Percentiles rank a stretch among this genome's conserved stretches.
phyloP scores from a whole-genome alignment of 1,140 invertebrate genomes.

The Drosophila tsacasi region DNA sequence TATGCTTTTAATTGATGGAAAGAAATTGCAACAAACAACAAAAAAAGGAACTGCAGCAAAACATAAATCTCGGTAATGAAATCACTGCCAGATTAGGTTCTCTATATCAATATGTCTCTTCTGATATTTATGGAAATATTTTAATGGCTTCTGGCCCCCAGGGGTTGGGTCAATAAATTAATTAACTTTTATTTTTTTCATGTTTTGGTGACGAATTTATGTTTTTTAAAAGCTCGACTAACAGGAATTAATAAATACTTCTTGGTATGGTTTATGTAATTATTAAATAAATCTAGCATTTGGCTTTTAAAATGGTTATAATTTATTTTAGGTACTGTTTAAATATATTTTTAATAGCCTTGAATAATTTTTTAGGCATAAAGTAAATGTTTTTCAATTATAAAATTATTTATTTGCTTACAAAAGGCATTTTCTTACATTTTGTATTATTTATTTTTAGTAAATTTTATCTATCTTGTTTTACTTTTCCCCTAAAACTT shows the following conservation, averaged over 20 bases:
- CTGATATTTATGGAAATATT: background rate
- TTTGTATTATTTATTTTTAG: background rate
- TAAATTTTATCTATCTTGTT: background rate
- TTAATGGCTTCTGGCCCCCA: background rate
- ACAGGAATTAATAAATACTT: background rate
- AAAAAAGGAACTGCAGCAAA: background rate
- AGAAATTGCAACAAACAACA: background rate
- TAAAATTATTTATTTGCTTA: background rate
- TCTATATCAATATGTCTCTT: slow-evolving; percentile 15
- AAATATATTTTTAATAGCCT: no score
- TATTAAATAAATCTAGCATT: background rate
- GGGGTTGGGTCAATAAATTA: background rate
- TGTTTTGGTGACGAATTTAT: background rate
- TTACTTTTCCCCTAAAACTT: no score
- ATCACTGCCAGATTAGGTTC: slow-evolving; percentile 40
- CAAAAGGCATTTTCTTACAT: background rate
- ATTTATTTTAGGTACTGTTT: no score
- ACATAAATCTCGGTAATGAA: slow-evolving; percentile 39
- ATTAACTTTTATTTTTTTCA: slow-evolving; percentile 9
- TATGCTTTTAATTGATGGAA: slow-evolving; percentile 32
- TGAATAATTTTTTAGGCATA: background rate
- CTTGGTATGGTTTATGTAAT: background rate
- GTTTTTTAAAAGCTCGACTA: background rate
- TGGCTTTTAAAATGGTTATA: background rate
- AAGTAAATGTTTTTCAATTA: background rate